Evolutionary conservation across 2,113 vertebrate genomes (phyloP).

Genomic region (Nesoenas mayeri): DNA sequence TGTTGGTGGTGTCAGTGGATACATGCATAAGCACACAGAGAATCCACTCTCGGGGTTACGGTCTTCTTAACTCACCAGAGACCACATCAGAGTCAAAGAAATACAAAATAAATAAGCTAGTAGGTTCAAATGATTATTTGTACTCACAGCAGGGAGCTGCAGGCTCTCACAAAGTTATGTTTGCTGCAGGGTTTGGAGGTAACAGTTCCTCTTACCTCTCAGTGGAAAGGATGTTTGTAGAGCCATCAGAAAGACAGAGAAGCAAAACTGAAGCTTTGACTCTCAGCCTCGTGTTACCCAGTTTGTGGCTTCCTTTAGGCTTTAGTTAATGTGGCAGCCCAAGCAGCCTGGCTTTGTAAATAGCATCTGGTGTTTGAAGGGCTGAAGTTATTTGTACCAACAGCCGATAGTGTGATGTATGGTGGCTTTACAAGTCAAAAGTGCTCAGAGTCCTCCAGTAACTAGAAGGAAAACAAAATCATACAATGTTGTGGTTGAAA

Average conservation of each 20-base stretch:
- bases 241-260: neutral
- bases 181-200: neutral
- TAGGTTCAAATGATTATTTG: neutral
- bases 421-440: neutral
- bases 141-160: neutral
- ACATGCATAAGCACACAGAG: neutral
- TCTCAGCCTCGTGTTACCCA: fast-evolving
- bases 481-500: neutral
- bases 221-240: neutral
- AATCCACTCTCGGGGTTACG: neutral
- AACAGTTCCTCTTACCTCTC: neutral
- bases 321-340: neutral
- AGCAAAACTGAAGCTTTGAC: neutral
- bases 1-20: neutral
- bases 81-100: neutral
- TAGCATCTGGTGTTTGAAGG: neutral
- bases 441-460: neutral
- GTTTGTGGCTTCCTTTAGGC: neutral
- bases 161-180: neutral
- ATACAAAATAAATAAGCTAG: neutral
- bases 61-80: neutral
- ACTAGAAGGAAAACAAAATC: neutral
- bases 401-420: neutral
- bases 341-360: neutral
- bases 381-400: neutral